A percentile compares a stretch with the other conserved stretches of the same genome.
Conservation (phyloP, 2,888 invertebrate genomes). For the Cryptocheilus praepositus region DNA sequence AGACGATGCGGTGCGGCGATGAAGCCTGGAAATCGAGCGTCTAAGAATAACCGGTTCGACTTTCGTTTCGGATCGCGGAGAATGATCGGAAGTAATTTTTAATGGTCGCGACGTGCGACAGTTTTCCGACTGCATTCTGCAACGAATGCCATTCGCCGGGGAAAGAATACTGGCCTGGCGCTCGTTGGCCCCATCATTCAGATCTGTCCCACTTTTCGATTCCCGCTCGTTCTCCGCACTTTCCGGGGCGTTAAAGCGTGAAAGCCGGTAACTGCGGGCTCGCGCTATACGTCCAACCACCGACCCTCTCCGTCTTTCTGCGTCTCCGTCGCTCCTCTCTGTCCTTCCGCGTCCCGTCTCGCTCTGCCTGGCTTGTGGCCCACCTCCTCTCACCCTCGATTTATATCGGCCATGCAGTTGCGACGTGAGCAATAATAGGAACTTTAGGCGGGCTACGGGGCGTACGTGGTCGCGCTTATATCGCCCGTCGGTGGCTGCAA, state of each 20-base stretch:
- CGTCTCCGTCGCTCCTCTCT: conserved; percentile 1
- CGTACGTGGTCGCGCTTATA: conserved; percentile 27
- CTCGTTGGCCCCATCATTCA: conserved; percentile 42
- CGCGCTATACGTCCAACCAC: too few species aligned
- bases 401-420: conserved; percentile 32
- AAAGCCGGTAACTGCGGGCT: conserved; percentile 24
- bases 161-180: conserved; percentile 27
- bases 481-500: conserved; percentile 20
- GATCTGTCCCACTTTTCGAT: conserved; percentile 40
- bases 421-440: conserved; percentile 41
- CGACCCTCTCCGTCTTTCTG: conserved; percentile 14
- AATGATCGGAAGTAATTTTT: too few species aligned
- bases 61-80: too few species aligned
- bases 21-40: too few species aligned
- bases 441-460: conserved; percentile 26
- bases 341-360: neutral
- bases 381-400: conserved; percentile 26
- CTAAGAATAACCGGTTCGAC: too few species aligned
- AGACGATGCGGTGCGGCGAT: too few species aligned
- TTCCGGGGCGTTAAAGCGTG: conserved; percentile 49
- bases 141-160: conserved; percentile 12
- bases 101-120: too few species aligned
- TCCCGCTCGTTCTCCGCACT: conserved; percentile 22
- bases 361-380: too few species aligned
- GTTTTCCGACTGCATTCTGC: conserved; percentile 19